Conservation (phyloP, 2,113 vertebrate genomes). For the Acrocephalus arundinaceus region DNA sequence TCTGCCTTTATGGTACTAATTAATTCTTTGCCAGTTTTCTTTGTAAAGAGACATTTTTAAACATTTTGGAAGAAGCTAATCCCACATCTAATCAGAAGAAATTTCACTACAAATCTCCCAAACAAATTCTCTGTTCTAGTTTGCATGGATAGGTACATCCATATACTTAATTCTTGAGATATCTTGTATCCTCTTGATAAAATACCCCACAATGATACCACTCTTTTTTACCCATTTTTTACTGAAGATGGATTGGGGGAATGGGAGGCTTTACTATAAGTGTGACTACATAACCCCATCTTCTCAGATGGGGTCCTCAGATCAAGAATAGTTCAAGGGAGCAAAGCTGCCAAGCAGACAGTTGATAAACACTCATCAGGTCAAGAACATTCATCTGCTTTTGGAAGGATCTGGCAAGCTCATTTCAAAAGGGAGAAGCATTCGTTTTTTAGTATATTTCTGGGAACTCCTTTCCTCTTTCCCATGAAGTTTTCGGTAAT, state of each 20-base stretch:
- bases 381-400: slow-evolving; percentile 43
- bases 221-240: background rate
- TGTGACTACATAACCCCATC: background rate
- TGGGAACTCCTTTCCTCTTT: slow-evolving; percentile 52
- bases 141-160: background rate
- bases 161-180: background rate
- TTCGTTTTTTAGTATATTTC: slow-evolving; percentile 22
- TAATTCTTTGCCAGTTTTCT: background rate
- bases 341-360: slow-evolving; percentile 9
- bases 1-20: background rate
- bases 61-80: background rate
- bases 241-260: background rate
- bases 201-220: background rate
- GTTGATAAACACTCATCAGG: slow-evolving; percentile 49
- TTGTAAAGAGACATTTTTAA: background rate
- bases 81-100: background rate
- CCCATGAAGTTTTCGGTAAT: slow-evolving; percentile 62
- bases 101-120: background rate
- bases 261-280: background rate
- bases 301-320: background rate
- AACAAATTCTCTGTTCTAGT: background rate
- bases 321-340: background rate
- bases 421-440: background rate
- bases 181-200: background rate
- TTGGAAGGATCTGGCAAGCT: slow-evolving; percentile 28